phyloP scores from a whole-genome alignment of 2,113 vertebrate genomes.

The Numenius arquata region DNA sequence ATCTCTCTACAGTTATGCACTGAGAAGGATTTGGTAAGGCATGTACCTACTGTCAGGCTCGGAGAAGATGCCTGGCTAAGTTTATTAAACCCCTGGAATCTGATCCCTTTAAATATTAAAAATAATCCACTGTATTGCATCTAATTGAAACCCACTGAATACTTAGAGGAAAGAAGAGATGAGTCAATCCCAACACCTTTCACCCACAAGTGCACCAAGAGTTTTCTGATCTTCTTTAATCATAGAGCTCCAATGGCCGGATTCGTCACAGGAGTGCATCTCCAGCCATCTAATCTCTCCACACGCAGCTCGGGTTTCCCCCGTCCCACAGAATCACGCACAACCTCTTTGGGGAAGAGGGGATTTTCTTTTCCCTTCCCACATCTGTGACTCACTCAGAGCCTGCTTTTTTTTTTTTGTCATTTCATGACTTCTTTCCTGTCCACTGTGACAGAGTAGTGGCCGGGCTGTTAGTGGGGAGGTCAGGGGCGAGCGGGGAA shows the following conservation, averaged over 20 bases:
- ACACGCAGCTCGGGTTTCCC: background rate
- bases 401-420: background rate
- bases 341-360: background rate
- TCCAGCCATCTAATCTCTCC: slow-evolving; percentile 35
- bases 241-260: slow-evolving; percentile 44
- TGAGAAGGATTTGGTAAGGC: background rate
- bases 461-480: background rate
- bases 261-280: slow-evolving; percentile 18
- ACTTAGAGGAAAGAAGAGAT: slow-evolving; percentile 44
- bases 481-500: background rate
- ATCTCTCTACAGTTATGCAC: background rate
- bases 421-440: background rate
- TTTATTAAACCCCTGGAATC: slow-evolving; percentile 15
- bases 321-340: slow-evolving; percentile 7
- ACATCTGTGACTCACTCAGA: background rate
- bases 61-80: background rate
- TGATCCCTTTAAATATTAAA: slow-evolving; percentile 62
- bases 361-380: slow-evolving; percentile 5
- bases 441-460: background rate
- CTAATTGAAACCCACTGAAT: slow-evolving; percentile 41
- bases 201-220: slow-evolving; percentile 12
- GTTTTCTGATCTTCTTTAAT: slow-evolving; percentile 58
- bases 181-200: slow-evolving; percentile 58
- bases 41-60: background rate
- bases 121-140: slow-evolving; percentile 33